Evolutionary conservation across 2,888 invertebrate species (phyloP), one percentile per base, ranked within the genome.

Genomic region (Chalcis sispes): DNA sequence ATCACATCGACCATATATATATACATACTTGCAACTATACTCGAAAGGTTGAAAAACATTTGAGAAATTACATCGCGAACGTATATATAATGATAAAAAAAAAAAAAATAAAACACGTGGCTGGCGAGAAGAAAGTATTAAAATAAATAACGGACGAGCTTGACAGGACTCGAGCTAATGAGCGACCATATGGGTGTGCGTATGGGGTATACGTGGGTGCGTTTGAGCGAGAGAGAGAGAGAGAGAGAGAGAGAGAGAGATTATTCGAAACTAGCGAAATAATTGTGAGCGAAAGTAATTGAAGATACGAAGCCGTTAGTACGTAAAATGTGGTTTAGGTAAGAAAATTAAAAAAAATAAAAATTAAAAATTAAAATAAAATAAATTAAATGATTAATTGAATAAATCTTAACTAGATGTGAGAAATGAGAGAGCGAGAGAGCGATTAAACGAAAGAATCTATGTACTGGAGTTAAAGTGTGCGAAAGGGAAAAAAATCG

Each of bases 371-470:
- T n/a, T 69, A 59, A 48, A 23, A 32, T 36, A 54, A 67, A 58
- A 42, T 46, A 23, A 48, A 64, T 40, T 25, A 71, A 59, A 52
- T 32, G 50, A 58, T 32, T 20, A 58, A 50, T 15, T 2, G 42
- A 29, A 59, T 20, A 71, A 72, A 67, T 78, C 69, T 72, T 70
- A 66, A 72, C 69, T 78, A 75, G 72, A 67, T 69, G 71, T 72
- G 72, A 48, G 25, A n/a, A n/a, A n/a, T n/a, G n/a, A 50, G 58
- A 29, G 25, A 71, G 72, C 65, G 25, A 56, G 56, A 36, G 29
- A 69, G 20, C 54, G 1, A 20, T 13, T 23, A 20, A 54, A 40
- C 27, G 56, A 48, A 20, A 65, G 27, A 61, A 61, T 32, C 18
- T 54, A 18, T 52, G 70, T 40, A 50, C 25, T 62, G 46, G 50